A percentile compares a stretch with the other conserved stretches of the same genome.
Evolutionary conservation across 2,113 vertebrate genomes (phyloP).

Genomic region (Ciconia stormi): DNA sequence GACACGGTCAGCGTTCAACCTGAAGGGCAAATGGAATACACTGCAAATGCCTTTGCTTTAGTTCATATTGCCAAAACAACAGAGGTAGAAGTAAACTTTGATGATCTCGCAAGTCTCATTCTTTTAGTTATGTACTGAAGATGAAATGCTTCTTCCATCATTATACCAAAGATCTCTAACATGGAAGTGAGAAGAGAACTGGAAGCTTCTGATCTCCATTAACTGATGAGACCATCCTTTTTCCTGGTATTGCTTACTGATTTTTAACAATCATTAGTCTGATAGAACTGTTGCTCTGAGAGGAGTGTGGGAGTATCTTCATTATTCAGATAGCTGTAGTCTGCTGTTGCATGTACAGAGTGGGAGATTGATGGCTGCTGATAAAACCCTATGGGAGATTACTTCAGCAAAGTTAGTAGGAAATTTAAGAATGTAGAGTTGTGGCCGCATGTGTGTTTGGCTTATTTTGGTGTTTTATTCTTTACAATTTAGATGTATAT

Average conservation of each 20-base stretch:
- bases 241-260: neutral
- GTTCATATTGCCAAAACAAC: neutral
- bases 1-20: accelerated
- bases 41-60: neutral
- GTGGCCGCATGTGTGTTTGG: neutral
- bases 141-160: neutral
- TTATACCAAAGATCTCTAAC: neutral
- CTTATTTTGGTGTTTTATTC: neutral
- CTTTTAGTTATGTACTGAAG: neutral
- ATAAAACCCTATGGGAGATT: neutral
- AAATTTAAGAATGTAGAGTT: neutral
- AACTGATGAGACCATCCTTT: neutral
- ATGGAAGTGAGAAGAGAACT: neutral
- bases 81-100: neutral
- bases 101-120: neutral
- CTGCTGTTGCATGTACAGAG: neutral
- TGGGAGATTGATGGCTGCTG: neutral
- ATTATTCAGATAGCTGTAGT: neutral
- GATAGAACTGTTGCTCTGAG: neutral
- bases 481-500: neutral
- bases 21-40: neutral
- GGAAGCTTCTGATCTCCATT: neutral
- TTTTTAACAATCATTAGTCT: neutral
- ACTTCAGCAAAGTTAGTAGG: neutral
- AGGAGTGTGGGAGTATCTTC: neutral